Percentiles rank a stretch among this genome's conserved stretches.
phyloP scores from a whole-genome alignment of 2,888 invertebrate species.

The Lasioglossum zephyrum region DNA sequence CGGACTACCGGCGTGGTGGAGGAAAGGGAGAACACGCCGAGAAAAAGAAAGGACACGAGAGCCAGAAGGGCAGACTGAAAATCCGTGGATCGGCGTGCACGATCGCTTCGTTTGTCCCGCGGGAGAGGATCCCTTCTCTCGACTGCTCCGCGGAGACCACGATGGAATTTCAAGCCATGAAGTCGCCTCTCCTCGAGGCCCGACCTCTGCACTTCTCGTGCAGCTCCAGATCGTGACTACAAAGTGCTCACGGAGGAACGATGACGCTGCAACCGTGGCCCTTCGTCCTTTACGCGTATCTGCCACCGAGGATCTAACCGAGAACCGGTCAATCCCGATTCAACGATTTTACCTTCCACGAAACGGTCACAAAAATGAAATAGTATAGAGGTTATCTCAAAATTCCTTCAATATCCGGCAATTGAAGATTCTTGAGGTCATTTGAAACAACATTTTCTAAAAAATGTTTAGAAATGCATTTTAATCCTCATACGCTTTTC shows the following conservation, averaged over 20 bases:
- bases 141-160: slow-evolving; percentile 13
- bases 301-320: slow-evolving; percentile 44
- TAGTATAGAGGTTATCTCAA: no score
- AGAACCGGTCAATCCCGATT: slow-evolving; percentile 39
- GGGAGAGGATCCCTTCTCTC: background rate
- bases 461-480: no score
- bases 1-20: background rate
- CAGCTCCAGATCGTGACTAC: slow-evolving; percentile 67
- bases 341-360: slow-evolving; percentile 11
- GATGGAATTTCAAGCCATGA: slow-evolving; percentile 63
- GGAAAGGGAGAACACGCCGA: background rate
- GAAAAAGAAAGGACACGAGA: slow-evolving; percentile 10
- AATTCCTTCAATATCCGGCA: no score
- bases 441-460: no score
- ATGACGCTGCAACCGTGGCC: slow-evolving; percentile 20
- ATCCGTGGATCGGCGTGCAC: slow-evolving; percentile 54
- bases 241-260: slow-evolving; percentile 37
- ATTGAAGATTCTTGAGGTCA: no score
- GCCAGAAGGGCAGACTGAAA: slow-evolving; percentile 42
- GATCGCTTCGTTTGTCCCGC: slow-evolving; percentile 48
- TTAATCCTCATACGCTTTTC: no score
- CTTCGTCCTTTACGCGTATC: slow-evolving; percentile 48
- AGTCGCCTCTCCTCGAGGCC: slow-evolving; percentile 3
- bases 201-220: slow-evolving; percentile 65
- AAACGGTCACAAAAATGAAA: background rate